These are phyloP conservation scores for Rhinoptilus africanus DNA, from an alignment of 2,113 vertebrate genomes.

Conservation along the genomic window DNA sequence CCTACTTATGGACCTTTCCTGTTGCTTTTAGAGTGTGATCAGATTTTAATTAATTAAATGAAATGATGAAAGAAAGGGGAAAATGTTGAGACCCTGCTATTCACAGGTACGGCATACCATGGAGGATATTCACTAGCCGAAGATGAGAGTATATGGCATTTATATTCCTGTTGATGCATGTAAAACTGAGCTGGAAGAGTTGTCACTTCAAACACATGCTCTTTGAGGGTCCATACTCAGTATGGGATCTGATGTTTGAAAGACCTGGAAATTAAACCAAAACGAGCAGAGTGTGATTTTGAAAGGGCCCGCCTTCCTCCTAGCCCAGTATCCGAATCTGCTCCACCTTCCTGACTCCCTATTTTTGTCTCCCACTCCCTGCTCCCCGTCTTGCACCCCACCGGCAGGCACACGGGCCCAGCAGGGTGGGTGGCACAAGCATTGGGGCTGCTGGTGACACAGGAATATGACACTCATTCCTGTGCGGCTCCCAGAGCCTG, in stretches of 20 bases:
- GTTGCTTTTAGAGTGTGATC: neutral
- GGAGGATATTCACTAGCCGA: neutral
- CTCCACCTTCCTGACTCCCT: neutral
- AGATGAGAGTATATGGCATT: neutral
- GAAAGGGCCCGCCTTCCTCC: neutral
- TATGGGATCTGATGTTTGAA: neutral
- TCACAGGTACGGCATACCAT: rapidly evolving
- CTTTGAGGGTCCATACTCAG: neutral
- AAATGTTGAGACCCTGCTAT: neutral
- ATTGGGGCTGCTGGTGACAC: rapidly evolving
- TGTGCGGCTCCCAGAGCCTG: neutral
- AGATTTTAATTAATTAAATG: neutral
- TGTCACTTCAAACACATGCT: neutral
- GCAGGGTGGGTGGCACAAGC: neutral
- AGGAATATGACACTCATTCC: neutral
- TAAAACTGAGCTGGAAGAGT: neutral
- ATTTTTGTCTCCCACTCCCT: neutral
- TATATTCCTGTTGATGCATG: neutral
- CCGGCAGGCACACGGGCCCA: rapidly evolving
- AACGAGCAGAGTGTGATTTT: neutral
- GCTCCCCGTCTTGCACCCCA: neutral
- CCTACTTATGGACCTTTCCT: neutral
- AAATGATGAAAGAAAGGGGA: neutral
- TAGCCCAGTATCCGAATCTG: neutral
- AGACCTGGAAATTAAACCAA: neutral